A percentile compares a stretch with the other conserved stretches of the same genome.
Conservation (phyloP, 1,140 invertebrate species). For the Pygmarrhopalites habei region DNA sequence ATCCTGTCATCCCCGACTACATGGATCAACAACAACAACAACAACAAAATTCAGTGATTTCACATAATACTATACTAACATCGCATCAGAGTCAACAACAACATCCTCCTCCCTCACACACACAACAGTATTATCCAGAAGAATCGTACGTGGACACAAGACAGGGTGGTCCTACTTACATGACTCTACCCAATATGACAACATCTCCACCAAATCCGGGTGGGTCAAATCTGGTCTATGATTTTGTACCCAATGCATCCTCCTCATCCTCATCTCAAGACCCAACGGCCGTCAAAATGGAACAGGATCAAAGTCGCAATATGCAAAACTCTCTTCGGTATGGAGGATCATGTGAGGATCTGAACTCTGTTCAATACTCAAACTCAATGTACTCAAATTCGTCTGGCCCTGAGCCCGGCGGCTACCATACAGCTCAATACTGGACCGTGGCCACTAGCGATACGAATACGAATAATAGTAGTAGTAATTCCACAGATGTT, state of each 20-base stretch:
- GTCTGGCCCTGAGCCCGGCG: neutral
- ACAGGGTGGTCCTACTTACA: neutral
- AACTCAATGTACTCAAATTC: neutral
- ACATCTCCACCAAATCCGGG: neutral
- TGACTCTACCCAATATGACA: conserved; percentile 1
- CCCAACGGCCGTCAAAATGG: neutral
- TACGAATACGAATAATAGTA: neutral
- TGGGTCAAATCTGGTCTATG: neutral
- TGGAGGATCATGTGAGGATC: neutral
- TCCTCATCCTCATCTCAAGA: neutral
- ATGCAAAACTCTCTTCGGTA: neutral
- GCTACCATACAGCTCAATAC: conserved; percentile 24
- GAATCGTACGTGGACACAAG: neutral
- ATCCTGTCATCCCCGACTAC: no score
- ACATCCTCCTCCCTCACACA: conserved; percentile 4
- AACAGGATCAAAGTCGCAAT: conserved; percentile 7
- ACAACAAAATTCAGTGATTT: neutral
- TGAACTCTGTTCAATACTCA: conserved; percentile 8
- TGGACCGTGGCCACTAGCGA: conserved; percentile 16
- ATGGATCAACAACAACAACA: no score
- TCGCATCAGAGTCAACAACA: neutral
- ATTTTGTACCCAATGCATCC: neutral
- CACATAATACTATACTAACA: conserved; percentile 1
- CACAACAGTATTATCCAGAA: conserved; percentile 29
- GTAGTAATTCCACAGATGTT: conserved; percentile 3